phyloP scores from a whole-genome alignment of 64 coral and sea anemone genomes.

The Porites lutea region DNA sequence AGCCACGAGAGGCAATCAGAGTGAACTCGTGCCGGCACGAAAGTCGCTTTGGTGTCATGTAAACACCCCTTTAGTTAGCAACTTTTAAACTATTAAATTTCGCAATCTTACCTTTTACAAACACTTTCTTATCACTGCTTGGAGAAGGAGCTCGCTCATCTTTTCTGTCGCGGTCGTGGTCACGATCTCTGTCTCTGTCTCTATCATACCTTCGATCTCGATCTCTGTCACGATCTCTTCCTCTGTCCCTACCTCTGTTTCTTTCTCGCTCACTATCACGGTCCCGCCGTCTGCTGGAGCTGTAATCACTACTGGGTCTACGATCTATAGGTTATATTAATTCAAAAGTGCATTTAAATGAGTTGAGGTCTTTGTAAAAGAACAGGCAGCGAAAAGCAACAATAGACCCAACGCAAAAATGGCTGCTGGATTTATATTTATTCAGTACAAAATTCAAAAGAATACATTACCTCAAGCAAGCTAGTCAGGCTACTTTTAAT shows the following conservation, averaged over 20 bases:
- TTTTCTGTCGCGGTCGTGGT: background rate
- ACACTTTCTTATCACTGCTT: background rate
- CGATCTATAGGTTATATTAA: background rate
- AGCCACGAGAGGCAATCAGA: too few species aligned
- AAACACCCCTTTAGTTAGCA: background rate
- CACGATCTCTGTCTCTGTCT: background rate
- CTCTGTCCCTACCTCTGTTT: slow-evolving; percentile 1
- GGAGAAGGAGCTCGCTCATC: slow-evolving; percentile 12
- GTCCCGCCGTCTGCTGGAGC: background rate
- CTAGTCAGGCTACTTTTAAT: too few species aligned
- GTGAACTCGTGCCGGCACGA: too few species aligned
- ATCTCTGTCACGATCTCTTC: background rate
- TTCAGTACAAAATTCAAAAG: too few species aligned
- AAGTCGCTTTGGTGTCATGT: too few species aligned
- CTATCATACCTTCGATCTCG: slow-evolving; percentile 18
- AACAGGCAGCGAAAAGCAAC: too few species aligned
- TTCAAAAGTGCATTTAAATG: too few species aligned
- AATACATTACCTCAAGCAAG: too few species aligned
- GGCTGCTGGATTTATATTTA: too few species aligned
- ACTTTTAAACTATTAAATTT: background rate
- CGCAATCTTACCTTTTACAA: slow-evolving; percentile 29
- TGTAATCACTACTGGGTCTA: slow-evolving; percentile 3
- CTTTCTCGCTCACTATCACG: background rate
- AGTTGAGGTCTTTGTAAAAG: too few species aligned
- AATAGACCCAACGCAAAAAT: too few species aligned